These are phyloP conservation scores for Leptestheria dahalacensis DNA, from an alignment of 1,140 invertebrate genomes.

Conservation along the genomic window DNA sequence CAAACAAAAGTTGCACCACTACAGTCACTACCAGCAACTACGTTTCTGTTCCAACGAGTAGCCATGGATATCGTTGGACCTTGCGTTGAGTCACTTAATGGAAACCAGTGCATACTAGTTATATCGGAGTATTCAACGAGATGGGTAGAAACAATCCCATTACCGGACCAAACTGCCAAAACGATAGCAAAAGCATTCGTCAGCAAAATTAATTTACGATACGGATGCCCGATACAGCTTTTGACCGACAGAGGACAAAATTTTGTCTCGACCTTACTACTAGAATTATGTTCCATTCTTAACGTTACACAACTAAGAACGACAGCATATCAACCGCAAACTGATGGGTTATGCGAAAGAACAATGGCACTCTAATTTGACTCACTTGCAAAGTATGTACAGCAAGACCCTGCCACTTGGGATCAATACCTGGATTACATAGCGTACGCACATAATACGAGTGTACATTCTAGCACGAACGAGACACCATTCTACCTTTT, in stretches of 20 bases:
- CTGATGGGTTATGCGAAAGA: constrained; percentile 20
- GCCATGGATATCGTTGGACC: neutral
- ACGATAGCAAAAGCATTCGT: neutral
- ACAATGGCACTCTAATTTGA: constrained; percentile 21
- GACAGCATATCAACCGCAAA: constrained; percentile 16
- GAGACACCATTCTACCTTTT: constrained; percentile 7
- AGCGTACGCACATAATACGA: neutral
- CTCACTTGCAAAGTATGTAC: constrained; percentile 16
- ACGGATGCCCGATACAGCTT: constrained; percentile 21
- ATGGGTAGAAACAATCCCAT: neutral
- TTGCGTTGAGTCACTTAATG: neutral
- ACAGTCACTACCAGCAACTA: neutral
- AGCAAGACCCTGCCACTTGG: neutral
- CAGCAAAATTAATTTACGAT: neutral
- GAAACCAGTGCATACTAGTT: neutral
- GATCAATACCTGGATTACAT: constrained; percentile 1
- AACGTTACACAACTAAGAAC: constrained; percentile 17
- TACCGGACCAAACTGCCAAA: neutral
- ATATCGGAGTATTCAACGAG: neutral
- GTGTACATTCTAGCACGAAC: neutral
- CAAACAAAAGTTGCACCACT: neutral
- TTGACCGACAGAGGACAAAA: constrained; percentile 20
- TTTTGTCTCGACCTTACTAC: constrained; percentile 12
- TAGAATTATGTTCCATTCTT: constrained; percentile 17
- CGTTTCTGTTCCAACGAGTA: neutral